Evolutionary conservation across 2,888 invertebrate species (phyloP).

Genomic region (Eristalinus sepulchralis): DNA sequence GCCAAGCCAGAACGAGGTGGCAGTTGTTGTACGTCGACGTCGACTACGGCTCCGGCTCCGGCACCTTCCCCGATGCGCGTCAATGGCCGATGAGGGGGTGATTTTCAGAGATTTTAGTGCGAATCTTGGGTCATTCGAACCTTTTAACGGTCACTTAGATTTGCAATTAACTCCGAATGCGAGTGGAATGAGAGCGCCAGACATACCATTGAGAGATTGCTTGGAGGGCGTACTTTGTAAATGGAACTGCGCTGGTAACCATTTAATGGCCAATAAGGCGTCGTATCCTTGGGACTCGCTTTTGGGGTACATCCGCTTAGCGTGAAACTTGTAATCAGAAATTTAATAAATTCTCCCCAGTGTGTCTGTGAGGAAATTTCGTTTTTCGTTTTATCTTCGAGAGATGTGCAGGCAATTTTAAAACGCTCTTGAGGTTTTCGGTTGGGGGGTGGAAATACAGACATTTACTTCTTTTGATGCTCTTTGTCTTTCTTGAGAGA

Average conservation of each 20-base stretch:
- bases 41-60: not conserved
- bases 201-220: not conserved
- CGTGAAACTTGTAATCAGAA: slow-evolving; percentile 45
- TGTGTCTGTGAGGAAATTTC: slow-evolving; percentile 7
- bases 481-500: not conserved
- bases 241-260: slow-evolving; percentile 37
- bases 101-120: slow-evolving; percentile 39
- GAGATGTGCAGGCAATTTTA: not conserved
- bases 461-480: not conserved
- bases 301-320: slow-evolving; percentile 21
- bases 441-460: not conserved
- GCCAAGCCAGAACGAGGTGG: not conserved
- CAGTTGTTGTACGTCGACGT: slow-evolving; percentile 1
- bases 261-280: slow-evolving; percentile 35
- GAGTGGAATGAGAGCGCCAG: slow-evolving; percentile 14
- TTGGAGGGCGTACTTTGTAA: not conserved
- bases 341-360: slow-evolving; percentile 52
- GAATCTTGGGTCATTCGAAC: slow-evolving; percentile 53
- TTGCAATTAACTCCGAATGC: slow-evolving; percentile 63
- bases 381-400: slow-evolving; percentile 35
- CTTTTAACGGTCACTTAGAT: slow-evolving; percentile 70
- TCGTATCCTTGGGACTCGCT: not conserved
- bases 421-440: not conserved
- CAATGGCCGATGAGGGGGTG: slow-evolving; percentile 10
- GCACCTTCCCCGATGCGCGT: not conserved